Conservation (phyloP, 2,797 vertebrate species). For the Acrossocheilus wenchowensis region DNA sequence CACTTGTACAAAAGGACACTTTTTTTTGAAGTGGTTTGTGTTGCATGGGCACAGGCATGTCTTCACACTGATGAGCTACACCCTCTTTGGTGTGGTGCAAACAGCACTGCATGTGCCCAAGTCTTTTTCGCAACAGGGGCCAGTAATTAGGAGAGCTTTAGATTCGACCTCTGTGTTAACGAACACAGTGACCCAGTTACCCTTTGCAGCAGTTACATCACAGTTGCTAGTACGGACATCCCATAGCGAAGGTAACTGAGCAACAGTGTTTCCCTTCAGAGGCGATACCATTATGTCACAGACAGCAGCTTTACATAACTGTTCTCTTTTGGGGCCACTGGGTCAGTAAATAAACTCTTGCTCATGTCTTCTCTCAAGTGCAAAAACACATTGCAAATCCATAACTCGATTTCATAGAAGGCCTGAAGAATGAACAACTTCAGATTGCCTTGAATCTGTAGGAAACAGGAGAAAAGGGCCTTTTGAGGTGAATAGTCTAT, state of each 20-base stretch:
- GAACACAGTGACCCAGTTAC: constrained; percentile 83
- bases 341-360: constrained; percentile 78
- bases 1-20: background rate
- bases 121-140: constrained; percentile 67
- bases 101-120: constrained; percentile 64
- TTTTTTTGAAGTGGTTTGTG: background rate
- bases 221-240: constrained; percentile 50
- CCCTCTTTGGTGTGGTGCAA: constrained; percentile 66
- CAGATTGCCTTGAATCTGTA: constrained; percentile 46
- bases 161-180: constrained; percentile 67
- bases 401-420: constrained; percentile 29
- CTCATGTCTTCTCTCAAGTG: constrained; percentile 55
- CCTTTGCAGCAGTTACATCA: constrained; percentile 76
- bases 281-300: constrained; percentile 82
- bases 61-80: constrained; percentile 59
- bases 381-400: constrained; percentile 63
- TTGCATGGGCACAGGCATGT: background rate
- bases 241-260: constrained; percentile 61
- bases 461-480: constrained; percentile 62
- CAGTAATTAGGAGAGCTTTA: constrained; percentile 67
- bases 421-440: background rate
- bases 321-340: constrained; percentile 76
- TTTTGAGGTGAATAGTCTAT: constrained; percentile 63
- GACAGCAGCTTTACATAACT: constrained; percentile 83
- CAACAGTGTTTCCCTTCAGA: constrained; percentile 71